phyloP scores from a whole-genome alignment of 2,113 vertebrate species.

The Spilogale gracilis region DNA sequence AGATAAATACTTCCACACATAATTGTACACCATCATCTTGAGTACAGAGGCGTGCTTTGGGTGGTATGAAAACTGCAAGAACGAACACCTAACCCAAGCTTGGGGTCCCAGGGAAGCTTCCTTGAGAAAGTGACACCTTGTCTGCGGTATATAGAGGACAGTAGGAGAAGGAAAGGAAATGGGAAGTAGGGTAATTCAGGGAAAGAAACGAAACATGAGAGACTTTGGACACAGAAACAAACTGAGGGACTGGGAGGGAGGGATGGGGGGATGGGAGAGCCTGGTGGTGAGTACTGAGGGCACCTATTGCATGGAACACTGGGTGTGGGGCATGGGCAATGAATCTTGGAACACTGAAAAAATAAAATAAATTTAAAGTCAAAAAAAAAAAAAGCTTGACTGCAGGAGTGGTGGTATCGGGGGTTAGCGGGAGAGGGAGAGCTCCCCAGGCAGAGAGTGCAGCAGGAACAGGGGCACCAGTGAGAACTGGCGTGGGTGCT shows the following conservation, averaged over 20 bases:
- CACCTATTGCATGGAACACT: no score
- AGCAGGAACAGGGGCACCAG: not conserved
- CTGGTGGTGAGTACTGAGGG: no score
- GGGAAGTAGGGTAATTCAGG: no score
- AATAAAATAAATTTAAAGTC: no score
- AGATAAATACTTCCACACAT: conserved; percentile 8
- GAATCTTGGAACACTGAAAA: no score
- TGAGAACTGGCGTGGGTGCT: not conserved
- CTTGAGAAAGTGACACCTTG: not conserved
- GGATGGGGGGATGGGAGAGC: no score
- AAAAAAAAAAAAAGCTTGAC: not conserved
- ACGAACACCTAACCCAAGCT: not conserved
- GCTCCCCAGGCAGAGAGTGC: not conserved
- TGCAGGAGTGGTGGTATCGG: not conserved
- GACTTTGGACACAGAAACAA: no score
- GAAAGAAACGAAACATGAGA: no score
- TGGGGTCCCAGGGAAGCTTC: conserved; percentile 18
- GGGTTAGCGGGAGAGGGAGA: not conserved
- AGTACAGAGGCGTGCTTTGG: not conserved
- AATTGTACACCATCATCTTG: not conserved
- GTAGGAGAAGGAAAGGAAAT: no score
- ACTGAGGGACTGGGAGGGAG: no score
- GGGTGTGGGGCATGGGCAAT: no score
- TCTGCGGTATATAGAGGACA: not conserved
- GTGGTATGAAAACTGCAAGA: conserved; percentile 13